A percentile compares a stretch with the other conserved stretches of the same genome.
Evolutionary conservation across 2,888 invertebrate genomes (phyloP).

Genomic region (Tipula unca): DNA sequence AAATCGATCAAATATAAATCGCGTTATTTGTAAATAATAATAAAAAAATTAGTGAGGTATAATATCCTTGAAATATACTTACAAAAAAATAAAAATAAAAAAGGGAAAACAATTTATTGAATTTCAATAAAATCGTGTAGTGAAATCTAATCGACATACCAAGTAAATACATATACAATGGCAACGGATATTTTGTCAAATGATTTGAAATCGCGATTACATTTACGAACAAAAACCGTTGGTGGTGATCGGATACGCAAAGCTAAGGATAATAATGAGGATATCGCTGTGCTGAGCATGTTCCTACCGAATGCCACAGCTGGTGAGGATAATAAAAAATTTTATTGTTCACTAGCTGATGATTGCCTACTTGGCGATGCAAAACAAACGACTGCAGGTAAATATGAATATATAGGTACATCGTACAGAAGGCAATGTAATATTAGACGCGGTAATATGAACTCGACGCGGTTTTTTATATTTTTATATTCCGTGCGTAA

Average conservation of each 20-base stretch:
- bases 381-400: conserved; percentile 72
- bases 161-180: conserved; percentile 45
- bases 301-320: conserved; percentile 59
- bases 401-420: conserved; percentile 23
- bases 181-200: conserved; percentile 71
- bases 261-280: conserved; percentile 76
- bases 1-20: background rate
- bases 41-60: background rate
- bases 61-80: background rate
- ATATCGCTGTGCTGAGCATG: conserved; percentile 79
- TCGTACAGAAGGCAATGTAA: background rate
- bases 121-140: background rate
- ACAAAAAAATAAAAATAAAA: background rate
- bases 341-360: conserved; percentile 66
- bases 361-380: conserved; percentile 71
- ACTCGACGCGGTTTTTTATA: background rate
- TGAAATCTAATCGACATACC: background rate
- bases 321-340: conserved; percentile 61
- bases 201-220: conserved; percentile 62
- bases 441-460: background rate
- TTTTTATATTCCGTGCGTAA: background rate
- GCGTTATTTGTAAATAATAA: background rate
- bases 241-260: conserved; percentile 73
- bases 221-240: conserved; percentile 68
- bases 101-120: background rate